Evolutionary conservation across 1,140 invertebrate genomes (phyloP), one percentile per base, ranked within the genome.

Genomic region (Drosophila biarmipes): DNA sequence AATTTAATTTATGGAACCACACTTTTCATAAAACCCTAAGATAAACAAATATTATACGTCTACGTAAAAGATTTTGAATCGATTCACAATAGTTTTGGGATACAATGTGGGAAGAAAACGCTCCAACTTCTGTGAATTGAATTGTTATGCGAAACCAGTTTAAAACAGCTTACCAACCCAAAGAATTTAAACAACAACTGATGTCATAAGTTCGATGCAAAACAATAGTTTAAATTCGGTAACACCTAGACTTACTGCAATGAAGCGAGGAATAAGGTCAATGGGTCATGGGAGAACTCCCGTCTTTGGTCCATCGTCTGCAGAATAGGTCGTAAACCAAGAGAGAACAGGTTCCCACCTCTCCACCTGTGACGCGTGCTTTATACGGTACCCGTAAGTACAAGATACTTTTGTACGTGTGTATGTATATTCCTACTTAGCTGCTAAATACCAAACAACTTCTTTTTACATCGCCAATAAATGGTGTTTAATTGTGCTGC

Each of bases 321-420:
- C 24, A 53, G 42, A 68, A 54, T 64, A 8, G 63, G 63, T 64
- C 63, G 21, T 64, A 63, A 66, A 46, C 31, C 63, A 69, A 45
- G 49, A 54, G 49, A 54, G 64, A 69, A 69, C 66, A 68, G 49
- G 66, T 69, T 55, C 35, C 66, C 57, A 31, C 19, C 27, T 14
- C 35, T n/a, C 19, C 63, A 69, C 66, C 64, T 69, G 66, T 45
- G 64, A 69, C 66, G 66, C 66, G 66, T 69, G 66, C 62, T 69
- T 68, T 19, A 29, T 54, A 21, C 59, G 45, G 59, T 35, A 12
- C 29, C 35, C 45, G 17, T 10, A 11, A n/a, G 2, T 14, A 49
- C 3, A 46, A 46, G 7, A 27, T 14, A 27, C 7, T 24, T 24
- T 24, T 21, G 17, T 10, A 42, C 15, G 12, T 45, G 24, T 17